Base-by-base conservation (phyloP, 2,888 invertebrate genomes). In the Melanargia galathea region DNA sequence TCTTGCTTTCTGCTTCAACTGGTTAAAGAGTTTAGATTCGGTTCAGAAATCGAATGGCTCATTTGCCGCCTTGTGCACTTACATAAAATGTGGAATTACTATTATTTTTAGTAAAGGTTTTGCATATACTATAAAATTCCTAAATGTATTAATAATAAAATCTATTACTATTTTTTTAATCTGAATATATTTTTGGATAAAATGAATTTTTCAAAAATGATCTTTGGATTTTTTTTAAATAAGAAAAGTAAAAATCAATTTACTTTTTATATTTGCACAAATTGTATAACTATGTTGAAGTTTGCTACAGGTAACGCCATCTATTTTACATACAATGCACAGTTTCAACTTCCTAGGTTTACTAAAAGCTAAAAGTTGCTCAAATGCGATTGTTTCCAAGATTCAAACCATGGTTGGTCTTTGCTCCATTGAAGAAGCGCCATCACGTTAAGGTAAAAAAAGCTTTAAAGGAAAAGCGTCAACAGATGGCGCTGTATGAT, bases 1-100 rank as follows among this genome's bases (percentile, higher is more conserved):
- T 77, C 54, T 63, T 54, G 51, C 51, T 64, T 40, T 62, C 62
- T 43, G 56, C 59, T 60, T n/a, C 54, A 57, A 58, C 20, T 60
- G 43, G 38, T 51, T 57, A 13, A 46, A 62, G 48, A 62, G 49
- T 58, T 35, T 55, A 65, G 24, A 49, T 43, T 58, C 43, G 26
- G 54, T 51, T 33, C 20, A 55, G 38, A 65, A 61, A 52, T 62
- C 49, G 18, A 60, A 49, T 48, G 35, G 26, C 57, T 63, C 26
- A 63, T 63, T 48, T 48, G 35, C 46, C 55, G 55, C 40, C 30
- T 18, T 26, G 8, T 16, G n/a, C 16, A 48, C 20, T 30, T 13
- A 20, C 40, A n/a, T 24, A 18, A 26, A 24, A 30, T 57, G 18
- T 22, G 8, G 11, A 22, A 13, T 38, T n/a, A n/a, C n/a, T n/a